Evolutionary conservation across 2,888 invertebrate genomes (phyloP).

Genomic region (Caenorhabditis macrosperma): DNA sequence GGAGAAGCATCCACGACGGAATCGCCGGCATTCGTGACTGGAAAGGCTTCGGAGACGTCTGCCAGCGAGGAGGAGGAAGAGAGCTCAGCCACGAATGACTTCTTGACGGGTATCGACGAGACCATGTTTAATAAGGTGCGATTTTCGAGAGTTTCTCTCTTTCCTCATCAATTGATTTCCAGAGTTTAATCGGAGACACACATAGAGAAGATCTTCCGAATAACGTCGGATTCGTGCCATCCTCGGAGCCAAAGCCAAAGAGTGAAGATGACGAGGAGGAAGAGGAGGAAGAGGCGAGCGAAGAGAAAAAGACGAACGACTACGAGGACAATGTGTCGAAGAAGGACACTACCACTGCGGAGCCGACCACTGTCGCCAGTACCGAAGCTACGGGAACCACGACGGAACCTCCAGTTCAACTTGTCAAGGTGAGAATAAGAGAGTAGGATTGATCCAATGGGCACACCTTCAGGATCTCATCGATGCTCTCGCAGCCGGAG

Average conservation of each 20-base stretch:
- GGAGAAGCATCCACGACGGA: constrained; percentile 38
- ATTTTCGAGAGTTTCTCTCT: too few species aligned
- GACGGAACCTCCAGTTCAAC: constrained; percentile 76
- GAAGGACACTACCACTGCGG: constrained; percentile 27
- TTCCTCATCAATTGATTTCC: neutral
- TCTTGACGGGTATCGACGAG: constrained; percentile 51
- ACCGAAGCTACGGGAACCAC: constrained; percentile 53
- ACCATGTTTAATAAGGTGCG: constrained; percentile 52
- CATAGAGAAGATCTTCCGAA: constrained; percentile 60
- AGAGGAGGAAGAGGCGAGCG: constrained; percentile 42
- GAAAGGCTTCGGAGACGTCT: constrained; percentile 18
- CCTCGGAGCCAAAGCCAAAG: constrained; percentile 62
- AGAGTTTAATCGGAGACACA: constrained; percentile 47
- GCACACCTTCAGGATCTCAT: constrained; percentile 64
- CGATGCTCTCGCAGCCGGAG: constrained; percentile 69
- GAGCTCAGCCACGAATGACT: constrained; percentile 23
- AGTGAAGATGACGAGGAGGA: constrained; percentile 43
- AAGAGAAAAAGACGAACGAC: constrained; percentile 17
- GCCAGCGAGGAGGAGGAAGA: constrained; percentile 47
- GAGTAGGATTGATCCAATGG: neutral
- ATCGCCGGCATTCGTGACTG: constrained; percentile 26
- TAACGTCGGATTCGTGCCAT: constrained; percentile 68
- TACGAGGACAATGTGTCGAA: constrained; percentile 48
- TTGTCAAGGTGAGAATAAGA: constrained; percentile 66
- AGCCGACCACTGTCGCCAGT: constrained; percentile 8